Base-by-base conservation (phyloP, 2,797 vertebrate genomes). In the Sebastes melanostomus region DNA sequence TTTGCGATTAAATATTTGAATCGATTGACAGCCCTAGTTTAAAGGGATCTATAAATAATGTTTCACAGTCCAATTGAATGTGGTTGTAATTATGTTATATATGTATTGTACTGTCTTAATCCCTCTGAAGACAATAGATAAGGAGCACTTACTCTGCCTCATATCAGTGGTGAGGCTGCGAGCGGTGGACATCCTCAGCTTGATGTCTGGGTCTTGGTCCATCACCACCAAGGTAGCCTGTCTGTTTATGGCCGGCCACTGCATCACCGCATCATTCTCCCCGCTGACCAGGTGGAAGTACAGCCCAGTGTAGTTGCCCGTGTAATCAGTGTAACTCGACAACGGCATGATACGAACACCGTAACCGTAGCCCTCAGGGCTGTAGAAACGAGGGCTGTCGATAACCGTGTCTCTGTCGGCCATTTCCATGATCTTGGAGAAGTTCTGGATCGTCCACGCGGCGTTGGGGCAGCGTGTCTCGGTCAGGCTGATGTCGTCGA, bases 201-300 rank as follows among this genome's bases (percentile, higher is more conserved):
- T 90, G 58, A 94, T 72, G 0, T 98, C 95, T 0, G 97, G 94
- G 73, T 98, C 95, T 86, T 99, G 98, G 89, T 98, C 98, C 62
- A 99, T 96, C 60, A 98, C 93, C 0, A 96, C 96, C 46, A 98
- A 71, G 0, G 90, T 86, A 14, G 76, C 96, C 90, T 98, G 97
- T 66, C 96, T 94, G 93, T 98, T 96, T 29, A 95, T 83, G 1
- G 92, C 97, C 0, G 98, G 98, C 98, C 98, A 99, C 83, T 97
- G 92, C 91, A 99, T 84, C 38, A 96, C 93, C 1, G n/a, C 92
- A 2, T 98, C 97, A 0, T 98, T 97, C 18, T 97, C 96, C 6
- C 97, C 97, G 11, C 97, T 98, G 91, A 82, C 90, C 88, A 98
- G 66, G 85, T 97, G 95, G 85, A 99, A 98, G 77, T 93, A 85